Conservation (phyloP, 1,140 invertebrate species). For the Tigriopus japonicus region DNA sequence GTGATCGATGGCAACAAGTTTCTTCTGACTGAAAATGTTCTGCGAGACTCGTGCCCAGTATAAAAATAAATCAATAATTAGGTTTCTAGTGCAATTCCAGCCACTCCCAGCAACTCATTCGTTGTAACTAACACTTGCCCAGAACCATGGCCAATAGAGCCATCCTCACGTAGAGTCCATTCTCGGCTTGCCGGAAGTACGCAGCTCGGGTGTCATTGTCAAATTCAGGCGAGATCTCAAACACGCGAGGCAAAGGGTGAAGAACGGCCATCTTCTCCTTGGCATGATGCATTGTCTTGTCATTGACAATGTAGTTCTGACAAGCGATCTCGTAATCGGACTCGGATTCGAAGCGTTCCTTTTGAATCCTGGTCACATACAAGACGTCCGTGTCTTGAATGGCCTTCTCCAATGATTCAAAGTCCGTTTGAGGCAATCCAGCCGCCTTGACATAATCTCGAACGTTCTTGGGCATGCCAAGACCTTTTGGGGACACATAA, state of each 20-base stretch:
- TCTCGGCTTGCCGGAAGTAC: conserved; percentile 94
- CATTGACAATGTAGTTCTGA: conserved; percentile 72
- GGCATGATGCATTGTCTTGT: conserved; percentile 81
- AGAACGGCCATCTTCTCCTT: conserved; percentile 87
- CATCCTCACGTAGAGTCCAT: conserved; percentile 97
- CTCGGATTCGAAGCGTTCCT: conserved; percentile 64
- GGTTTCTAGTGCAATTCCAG: too few species aligned
- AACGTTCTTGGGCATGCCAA: conserved; percentile 79
- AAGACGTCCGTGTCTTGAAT: conserved; percentile 84
- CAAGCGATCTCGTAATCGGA: conserved; percentile 76
- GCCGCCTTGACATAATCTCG: conserved; percentile 52
- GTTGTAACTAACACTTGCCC: conserved; percentile 25
- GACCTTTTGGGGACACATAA: conserved; percentile 66
- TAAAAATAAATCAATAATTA: too few species aligned
- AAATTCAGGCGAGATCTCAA: conserved; percentile 83
- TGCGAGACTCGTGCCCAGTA: too few species aligned
- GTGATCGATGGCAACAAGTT: too few species aligned
- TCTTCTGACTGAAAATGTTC: too few species aligned
- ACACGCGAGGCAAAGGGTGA: conserved; percentile 85
- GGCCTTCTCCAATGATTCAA: conserved; percentile 52
- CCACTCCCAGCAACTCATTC: too few species aligned
- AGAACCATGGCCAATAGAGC: conserved; percentile 80
- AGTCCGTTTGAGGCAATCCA: conserved; percentile 47
- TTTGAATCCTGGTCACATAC: conserved; percentile 94
- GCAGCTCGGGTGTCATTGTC: conserved; percentile 90